phyloP scores from a whole-genome alignment of 2,797 vertebrate species.

The Enteromius trimaculatus region DNA sequence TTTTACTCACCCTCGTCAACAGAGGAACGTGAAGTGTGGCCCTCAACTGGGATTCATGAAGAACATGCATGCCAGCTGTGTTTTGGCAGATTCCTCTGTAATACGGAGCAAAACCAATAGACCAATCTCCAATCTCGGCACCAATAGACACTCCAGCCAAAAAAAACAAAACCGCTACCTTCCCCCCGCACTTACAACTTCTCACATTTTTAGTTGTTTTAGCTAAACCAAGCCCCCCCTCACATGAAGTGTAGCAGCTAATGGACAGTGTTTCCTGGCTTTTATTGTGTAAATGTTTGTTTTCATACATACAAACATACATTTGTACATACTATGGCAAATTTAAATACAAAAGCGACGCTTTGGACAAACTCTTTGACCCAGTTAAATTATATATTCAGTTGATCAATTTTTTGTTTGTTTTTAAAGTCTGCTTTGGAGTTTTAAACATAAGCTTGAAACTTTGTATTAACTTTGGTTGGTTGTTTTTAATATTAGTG shows the following conservation, averaged over 20 bases:
- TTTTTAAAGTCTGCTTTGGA: slow-evolving; percentile 7
- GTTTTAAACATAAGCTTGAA: slow-evolving; percentile 36
- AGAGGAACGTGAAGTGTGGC: slow-evolving; percentile 22
- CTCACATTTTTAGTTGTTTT: slow-evolving; percentile 33
- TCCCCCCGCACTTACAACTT: slow-evolving; percentile 6
- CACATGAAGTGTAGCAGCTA: slow-evolving; percentile 55
- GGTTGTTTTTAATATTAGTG: slow-evolving; percentile 40
- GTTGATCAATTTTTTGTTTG: not conserved
- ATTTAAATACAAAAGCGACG: slow-evolving; percentile 41
- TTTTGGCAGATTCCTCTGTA: slow-evolving; percentile 30
- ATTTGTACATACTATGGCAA: slow-evolving; percentile 50
- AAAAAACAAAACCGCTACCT: slow-evolving; percentile 29
- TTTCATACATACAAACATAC: slow-evolving; percentile 60
- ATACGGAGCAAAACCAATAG: too few relatives aligned
- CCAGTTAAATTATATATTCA: slow-evolving; percentile 33
- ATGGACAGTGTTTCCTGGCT: slow-evolving; percentile 49
- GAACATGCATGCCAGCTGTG: slow-evolving; percentile 3
- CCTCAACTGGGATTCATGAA: not conserved
- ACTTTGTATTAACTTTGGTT: slow-evolving; percentile 34
- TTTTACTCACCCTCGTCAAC: slow-evolving; percentile 25
- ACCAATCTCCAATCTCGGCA: too few relatives aligned
- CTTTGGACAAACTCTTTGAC: slow-evolving; percentile 54
- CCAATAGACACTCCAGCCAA: slow-evolving; percentile 53
- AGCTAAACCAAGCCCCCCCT: slow-evolving; percentile 25
- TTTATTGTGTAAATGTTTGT: slow-evolving; percentile 63